phyloP scores from a whole-genome alignment of 2,113 vertebrate genomes.

The Heliornis fulica region DNA sequence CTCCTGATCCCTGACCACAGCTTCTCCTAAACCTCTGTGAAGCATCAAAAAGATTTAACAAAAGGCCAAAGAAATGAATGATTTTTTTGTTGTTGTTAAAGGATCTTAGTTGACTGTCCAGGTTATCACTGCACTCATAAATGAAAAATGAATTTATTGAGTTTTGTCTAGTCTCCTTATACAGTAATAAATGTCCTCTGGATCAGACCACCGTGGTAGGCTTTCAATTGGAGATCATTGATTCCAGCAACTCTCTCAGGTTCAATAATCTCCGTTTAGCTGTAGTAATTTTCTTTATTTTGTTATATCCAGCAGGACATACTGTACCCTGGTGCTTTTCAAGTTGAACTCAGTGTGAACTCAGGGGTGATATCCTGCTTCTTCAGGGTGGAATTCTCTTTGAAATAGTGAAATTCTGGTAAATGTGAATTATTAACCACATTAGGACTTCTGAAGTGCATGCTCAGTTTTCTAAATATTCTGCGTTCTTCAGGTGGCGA shows the following conservation, averaged over 20 bases:
- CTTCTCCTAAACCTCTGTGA: conserved; percentile 30
- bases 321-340: background rate
- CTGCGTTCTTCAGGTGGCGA: background rate
- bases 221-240: conserved; percentile 3
- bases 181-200: conserved; percentile 26
- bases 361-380: background rate
- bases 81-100: conserved; percentile 4
- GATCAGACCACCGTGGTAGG: background rate
- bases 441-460: background rate
- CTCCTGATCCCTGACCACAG: conserved; percentile 29
- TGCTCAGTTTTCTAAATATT: background rate
- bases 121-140: conserved; percentile 20
- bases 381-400: background rate
- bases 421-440: background rate
- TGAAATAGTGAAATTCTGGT: background rate
- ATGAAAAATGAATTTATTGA: conserved; percentile 48
- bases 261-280: conserved; percentile 30
- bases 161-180: conserved; percentile 27
- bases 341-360: background rate
- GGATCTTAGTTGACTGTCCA: conserved; percentile 6
- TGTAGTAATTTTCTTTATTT: conserved; percentile 26
- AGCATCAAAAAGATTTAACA: conserved; percentile 34
- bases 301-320: background rate
- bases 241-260: background rate
- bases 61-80: conserved; percentile 30